Percentiles rank a stretch among this genome's conserved stretches.
Conservation (phyloP, 2,888 invertebrate genomes). For the Atrina japonica region DNA sequence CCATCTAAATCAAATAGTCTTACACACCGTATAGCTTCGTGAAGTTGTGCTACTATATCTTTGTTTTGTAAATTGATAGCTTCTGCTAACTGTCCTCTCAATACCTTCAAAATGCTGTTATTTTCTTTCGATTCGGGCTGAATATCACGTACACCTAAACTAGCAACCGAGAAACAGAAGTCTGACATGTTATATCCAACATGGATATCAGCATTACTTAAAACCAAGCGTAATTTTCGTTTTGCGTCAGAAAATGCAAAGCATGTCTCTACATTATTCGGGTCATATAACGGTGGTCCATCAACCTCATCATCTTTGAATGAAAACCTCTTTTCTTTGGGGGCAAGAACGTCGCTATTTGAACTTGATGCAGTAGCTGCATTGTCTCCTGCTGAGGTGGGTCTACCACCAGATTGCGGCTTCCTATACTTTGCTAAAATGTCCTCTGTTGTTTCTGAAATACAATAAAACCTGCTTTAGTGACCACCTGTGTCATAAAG, state of each 20-base stretch:
- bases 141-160: constrained; percentile 47
- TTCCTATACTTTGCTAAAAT: constrained; percentile 96
- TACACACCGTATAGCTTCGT: constrained; percentile 91
- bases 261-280: constrained; percentile 83
- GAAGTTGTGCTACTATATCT: constrained; percentile 89
- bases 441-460: constrained; percentile 91
- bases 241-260: constrained; percentile 88
- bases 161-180: constrained; percentile 29
- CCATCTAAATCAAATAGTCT: constrained; percentile 86
- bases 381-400: neutral
- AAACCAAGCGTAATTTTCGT: constrained; percentile 92
- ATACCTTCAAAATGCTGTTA: constrained; percentile 75
- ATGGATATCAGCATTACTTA: constrained; percentile 90
- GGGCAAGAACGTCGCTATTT: constrained; percentile 12
- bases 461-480: no score
- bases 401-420: constrained; percentile 76
- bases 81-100: constrained; percentile 87
- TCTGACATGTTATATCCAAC: constrained; percentile 46
- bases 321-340: constrained; percentile 75
- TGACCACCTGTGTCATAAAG: no score
- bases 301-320: constrained; percentile 63
- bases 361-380: neutral
- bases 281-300: constrained; percentile 80
- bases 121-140: constrained; percentile 51
- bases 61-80: constrained; percentile 90